phyloP scores from a whole-genome alignment of 53 echinoderm and acorn worm genomes.

The Luidia sarsii region DNA sequence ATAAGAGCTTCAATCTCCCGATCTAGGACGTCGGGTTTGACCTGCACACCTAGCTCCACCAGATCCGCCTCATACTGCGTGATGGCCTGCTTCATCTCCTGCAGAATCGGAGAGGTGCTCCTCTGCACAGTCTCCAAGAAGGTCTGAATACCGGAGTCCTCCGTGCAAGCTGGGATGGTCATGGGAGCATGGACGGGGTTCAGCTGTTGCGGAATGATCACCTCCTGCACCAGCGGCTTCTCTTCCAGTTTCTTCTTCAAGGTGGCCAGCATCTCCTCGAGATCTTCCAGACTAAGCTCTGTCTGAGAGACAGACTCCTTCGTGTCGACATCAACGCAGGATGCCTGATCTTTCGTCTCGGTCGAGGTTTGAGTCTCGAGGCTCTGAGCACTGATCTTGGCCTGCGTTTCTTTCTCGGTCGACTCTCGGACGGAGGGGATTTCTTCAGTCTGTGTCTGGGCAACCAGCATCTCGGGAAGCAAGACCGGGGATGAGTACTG shows the following conservation, averaged over 20 bases:
- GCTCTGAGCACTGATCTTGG: not conserved
- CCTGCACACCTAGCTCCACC: slow-evolving; percentile 50
- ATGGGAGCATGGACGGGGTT: slow-evolving; percentile 48
- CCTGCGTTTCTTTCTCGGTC: slow-evolving; percentile 29
- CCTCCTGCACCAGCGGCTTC: slow-evolving; percentile 44
- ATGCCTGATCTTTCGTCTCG: slow-evolving; percentile 44
- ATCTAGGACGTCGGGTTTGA: slow-evolving; percentile 37
- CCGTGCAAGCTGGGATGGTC: slow-evolving; percentile 6
- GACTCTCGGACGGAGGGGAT: slow-evolving; percentile 6
- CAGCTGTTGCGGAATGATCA: slow-evolving; percentile 44
- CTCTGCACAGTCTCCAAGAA: slow-evolving; percentile 62
- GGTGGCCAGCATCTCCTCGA: slow-evolving; percentile 52
- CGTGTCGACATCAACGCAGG: slow-evolving; percentile 9
- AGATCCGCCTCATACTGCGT: slow-evolving; percentile 63
- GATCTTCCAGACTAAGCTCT: slow-evolving; percentile 61
- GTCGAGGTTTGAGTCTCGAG: slow-evolving; percentile 24
- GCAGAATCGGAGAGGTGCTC: slow-evolving; percentile 65
- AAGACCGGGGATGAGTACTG: not conserved
- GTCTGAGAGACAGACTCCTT: slow-evolving; percentile 45
- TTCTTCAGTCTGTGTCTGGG: slow-evolving; percentile 9
- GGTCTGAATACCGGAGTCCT: slow-evolving; percentile 46
- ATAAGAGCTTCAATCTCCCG: slow-evolving; percentile 32
- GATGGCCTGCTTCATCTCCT: slow-evolving; percentile 61
- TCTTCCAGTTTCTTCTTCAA: slow-evolving; percentile 34
- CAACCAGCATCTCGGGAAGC: not conserved